These are phyloP conservation scores for Nycticorax nycticorax DNA, from an alignment of 2,113 vertebrate genomes.

Conservation along the genomic window DNA sequence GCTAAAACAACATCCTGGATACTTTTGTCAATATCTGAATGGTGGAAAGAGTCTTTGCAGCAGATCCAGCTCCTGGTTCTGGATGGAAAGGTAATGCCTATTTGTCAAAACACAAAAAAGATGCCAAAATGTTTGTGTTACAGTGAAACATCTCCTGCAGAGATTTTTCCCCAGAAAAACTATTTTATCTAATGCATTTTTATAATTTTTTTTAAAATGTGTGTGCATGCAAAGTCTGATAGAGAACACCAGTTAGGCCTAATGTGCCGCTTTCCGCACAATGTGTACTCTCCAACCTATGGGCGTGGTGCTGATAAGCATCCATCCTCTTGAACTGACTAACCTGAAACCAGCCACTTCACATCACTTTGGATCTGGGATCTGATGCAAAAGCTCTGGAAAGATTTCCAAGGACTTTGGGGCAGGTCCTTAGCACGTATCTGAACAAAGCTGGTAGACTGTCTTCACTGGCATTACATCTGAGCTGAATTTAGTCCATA, in stretches of 20 bases:
- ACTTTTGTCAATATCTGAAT: not conserved
- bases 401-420: not conserved
- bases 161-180: not conserved
- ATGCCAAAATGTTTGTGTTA: not conserved
- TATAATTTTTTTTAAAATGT: not conserved
- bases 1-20: not conserved
- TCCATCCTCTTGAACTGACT: not conserved
- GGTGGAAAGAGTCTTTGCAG: not conserved
- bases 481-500: not conserved
- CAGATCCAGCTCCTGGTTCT: not conserved
- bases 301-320: fast-evolving
- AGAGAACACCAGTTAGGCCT: not conserved
- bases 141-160: not conserved
- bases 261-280: fast-evolving
- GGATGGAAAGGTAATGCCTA: not conserved
- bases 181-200: not conserved
- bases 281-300: not conserved
- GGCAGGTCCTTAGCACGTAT: not conserved
- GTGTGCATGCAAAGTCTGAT: not conserved
- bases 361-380: not conserved
- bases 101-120: conserved; percentile 12
- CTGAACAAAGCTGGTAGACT: not conserved
- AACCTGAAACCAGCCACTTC: not conserved
- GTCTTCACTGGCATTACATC: not conserved
- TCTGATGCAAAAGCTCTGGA: not conserved